Evolutionary conservation across 2,888 invertebrate species (phyloP).

Genomic region (Tanypteryx hageni): DNA sequence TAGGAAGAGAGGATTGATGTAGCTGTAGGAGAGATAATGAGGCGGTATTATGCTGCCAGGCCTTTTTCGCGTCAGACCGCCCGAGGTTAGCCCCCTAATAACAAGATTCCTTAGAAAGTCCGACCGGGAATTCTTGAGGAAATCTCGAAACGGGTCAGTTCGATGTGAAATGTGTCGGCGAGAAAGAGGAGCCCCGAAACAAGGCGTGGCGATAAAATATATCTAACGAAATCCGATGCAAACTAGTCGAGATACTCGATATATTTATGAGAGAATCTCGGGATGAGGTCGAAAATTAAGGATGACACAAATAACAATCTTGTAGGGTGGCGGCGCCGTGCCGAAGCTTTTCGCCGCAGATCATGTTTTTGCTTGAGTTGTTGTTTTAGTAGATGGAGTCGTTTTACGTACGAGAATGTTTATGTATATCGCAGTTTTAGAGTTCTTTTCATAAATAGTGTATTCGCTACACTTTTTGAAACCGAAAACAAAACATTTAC

Average conservation of each 20-base stretch:
- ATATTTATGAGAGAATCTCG: neutral
- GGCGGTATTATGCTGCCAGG: neutral
- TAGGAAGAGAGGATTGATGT: neutral
- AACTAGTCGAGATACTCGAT: neutral
- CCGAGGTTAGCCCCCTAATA: neutral
- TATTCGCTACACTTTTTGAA: too few species aligned
- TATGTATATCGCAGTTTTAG: too few species aligned
- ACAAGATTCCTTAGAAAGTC: neutral
- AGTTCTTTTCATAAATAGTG: too few species aligned
- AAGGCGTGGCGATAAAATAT: neutral
- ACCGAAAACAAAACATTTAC: too few species aligned
- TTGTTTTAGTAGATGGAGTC: neutral
- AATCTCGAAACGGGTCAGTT: neutral
- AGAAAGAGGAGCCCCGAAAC: neutral
- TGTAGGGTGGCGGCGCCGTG: neutral
- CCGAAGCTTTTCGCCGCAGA: neutral
- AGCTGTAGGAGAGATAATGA: neutral
- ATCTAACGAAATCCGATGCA: neutral
- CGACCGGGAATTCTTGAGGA: neutral
- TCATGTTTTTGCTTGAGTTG: neutral
- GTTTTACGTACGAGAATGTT: neutral
- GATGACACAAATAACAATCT: neutral
- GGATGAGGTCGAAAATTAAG: conserved; percentile 16
- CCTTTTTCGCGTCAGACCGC: neutral
- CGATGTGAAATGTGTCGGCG: neutral